Conservation (phyloP, 2,888 invertebrate genomes). For the Calameuta pallipes region DNA sequence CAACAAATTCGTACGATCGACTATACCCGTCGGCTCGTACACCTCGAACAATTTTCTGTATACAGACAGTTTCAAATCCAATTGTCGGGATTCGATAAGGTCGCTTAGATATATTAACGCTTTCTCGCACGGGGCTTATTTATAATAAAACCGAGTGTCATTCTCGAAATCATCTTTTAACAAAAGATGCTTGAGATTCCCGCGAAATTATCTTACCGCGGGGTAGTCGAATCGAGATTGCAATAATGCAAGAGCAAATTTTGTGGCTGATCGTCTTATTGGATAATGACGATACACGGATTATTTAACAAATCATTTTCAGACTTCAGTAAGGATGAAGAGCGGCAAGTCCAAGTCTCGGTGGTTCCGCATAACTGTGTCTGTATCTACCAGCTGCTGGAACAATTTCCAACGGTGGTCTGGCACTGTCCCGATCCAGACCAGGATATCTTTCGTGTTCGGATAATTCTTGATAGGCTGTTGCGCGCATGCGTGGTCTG, state of each 20-base stretch:
- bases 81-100: background rate
- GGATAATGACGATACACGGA: conserved; percentile 18
- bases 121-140: background rate
- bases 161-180: background rate
- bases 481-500: conserved; percentile 52
- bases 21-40: background rate
- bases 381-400: conserved; percentile 60
- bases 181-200: background rate
- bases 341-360: conserved; percentile 61
- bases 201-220: background rate
- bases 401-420: conserved; percentile 56
- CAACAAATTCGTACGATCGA: background rate
- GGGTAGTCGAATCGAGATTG: background rate
- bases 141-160: background rate
- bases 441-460: conserved; percentile 70
- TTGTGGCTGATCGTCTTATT: background rate
- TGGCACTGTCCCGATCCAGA: conserved; percentile 67
- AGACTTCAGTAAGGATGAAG: conserved; percentile 59
- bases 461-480: conserved; percentile 68
- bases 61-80: background rate
- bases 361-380: conserved; percentile 63
- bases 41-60: background rate
- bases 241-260: background rate
- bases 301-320: conserved; percentile 8
- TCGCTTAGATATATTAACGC: background rate